Evolutionary conservation across 2,797 vertebrate species (phyloP).

Genomic region (Micropoecilia bifurca): DNA sequence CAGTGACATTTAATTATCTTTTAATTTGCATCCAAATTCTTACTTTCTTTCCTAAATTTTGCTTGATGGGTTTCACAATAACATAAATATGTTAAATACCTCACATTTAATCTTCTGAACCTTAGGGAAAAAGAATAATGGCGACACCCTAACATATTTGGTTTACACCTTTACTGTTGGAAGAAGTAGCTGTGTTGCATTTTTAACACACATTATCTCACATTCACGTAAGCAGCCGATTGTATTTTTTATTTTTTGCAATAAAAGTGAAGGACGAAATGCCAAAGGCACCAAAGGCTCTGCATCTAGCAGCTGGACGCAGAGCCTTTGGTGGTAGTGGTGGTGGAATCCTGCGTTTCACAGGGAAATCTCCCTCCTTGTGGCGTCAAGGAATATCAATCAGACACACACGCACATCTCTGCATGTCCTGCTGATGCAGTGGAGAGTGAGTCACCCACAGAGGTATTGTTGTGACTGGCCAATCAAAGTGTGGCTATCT

Average conservation of each 20-base stretch:
- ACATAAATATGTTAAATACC: background rate
- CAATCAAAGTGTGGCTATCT: conserved; percentile 63
- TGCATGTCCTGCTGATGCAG: conserved; percentile 46
- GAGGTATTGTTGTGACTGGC: conserved; percentile 58
- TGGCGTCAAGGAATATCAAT: conserved; percentile 63
- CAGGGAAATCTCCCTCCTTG: conserved; percentile 53
- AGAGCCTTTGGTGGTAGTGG: conserved; percentile 34
- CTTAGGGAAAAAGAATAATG: background rate
- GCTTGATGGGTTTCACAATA: background rate
- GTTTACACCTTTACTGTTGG: background rate
- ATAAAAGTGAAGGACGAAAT: conserved; percentile 28
- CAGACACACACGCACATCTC: conserved; percentile 25
- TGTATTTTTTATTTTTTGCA: conserved; percentile 7
- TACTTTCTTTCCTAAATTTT: background rate
- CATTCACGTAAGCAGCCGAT: background rate
- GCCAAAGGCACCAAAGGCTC: background rate
- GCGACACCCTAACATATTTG: background rate
- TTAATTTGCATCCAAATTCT: background rate
- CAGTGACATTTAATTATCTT: background rate
- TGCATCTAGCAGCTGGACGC: conserved; percentile 24
- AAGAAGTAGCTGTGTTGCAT: background rate
- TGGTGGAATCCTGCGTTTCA: conserved; percentile 55
- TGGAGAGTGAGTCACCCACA: conserved; percentile 66
- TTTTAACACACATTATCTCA: conserved; percentile 15
- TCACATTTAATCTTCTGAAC: background rate